Evolutionary conservation across 2,113 vertebrate species (phyloP).

Genomic region (Sminthopsis crassicaudata): DNA sequence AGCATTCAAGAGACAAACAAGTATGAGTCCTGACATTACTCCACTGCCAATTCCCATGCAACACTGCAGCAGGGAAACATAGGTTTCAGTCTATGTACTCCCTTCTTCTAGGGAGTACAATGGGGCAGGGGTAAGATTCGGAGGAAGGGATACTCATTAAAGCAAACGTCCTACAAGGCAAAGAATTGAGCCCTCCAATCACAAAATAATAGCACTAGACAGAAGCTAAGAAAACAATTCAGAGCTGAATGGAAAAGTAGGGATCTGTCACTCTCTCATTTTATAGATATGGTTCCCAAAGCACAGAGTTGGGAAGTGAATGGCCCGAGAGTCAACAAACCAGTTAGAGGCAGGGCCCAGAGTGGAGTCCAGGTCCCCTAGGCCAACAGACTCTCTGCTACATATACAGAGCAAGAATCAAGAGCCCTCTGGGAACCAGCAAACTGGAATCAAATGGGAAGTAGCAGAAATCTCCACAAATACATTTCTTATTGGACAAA

Average conservation of each 20-base stretch:
- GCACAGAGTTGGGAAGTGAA: neutral
- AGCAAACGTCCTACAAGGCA: neutral
- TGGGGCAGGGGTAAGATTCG: neutral
- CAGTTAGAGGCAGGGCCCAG: neutral
- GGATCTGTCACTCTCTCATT: neutral
- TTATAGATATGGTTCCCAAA: neutral
- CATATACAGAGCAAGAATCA: neutral
- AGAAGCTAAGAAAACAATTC: neutral
- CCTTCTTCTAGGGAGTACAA: neutral
- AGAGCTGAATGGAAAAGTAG: neutral
- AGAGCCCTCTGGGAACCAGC: neutral
- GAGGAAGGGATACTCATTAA: neutral
- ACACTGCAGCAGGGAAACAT: no score
- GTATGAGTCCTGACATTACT: neutral
- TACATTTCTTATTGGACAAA: neutral
- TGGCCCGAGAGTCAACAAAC: conserved; percentile 3
- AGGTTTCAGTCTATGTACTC: neutral
- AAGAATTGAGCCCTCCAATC: neutral
- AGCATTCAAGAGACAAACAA: neutral
- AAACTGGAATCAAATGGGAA: neutral
- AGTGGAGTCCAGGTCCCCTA: neutral
- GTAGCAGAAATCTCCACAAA: neutral
- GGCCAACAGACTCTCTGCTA: neutral
- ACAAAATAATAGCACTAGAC: neutral
- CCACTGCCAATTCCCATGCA: neutral